Percentiles rank a stretch among this genome's conserved stretches.
These are phyloP conservation scores for Cephus nigrinus DNA, from an alignment of 2,888 invertebrate genomes.

Conservation along the genomic window DNA sequence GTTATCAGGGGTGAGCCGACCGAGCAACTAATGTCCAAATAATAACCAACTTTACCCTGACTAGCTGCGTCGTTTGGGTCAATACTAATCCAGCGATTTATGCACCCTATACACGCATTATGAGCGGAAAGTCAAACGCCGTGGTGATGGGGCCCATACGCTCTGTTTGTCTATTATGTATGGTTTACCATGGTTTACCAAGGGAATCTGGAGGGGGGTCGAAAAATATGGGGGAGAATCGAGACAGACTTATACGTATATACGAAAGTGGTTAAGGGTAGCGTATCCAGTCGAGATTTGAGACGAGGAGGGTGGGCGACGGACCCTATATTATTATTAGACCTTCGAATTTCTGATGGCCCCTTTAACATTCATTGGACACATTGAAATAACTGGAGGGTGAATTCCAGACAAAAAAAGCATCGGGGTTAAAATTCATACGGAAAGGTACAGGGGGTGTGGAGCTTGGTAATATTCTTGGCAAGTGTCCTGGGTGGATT, in stretches of 20 bases:
- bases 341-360: neutral
- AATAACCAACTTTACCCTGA: neutral
- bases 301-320: neutral
- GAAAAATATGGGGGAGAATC: slow-evolving; percentile 7
- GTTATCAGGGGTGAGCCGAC: slow-evolving; percentile 35
- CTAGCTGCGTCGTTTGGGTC: slow-evolving; percentile 17
- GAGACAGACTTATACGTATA: slow-evolving; percentile 40
- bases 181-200: slow-evolving; percentile 53
- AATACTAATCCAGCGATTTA: slow-evolving; percentile 38
- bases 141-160: slow-evolving; percentile 51
- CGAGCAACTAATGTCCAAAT: slow-evolving; percentile 43
- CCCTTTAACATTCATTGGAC: neutral
- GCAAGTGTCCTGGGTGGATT: neutral
- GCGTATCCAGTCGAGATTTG: slow-evolving; percentile 44
- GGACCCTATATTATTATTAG: neutral
- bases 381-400: neutral
- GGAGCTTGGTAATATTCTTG: neutral
- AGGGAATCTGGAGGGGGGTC: slow-evolving; percentile 37
- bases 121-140: slow-evolving; percentile 36
- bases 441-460: neutral
- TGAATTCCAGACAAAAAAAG: slow-evolving; percentile 28
- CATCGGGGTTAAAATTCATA: slow-evolving; percentile 31
- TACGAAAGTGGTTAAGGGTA: slow-evolving; percentile 52
- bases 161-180: slow-evolving; percentile 58
- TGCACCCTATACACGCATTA: slow-evolving; percentile 41